Evolutionary conservation across 2,888 invertebrate species (phyloP), one percentile per base, ranked within the genome.

Genomic region (Autographa gamma): DNA sequence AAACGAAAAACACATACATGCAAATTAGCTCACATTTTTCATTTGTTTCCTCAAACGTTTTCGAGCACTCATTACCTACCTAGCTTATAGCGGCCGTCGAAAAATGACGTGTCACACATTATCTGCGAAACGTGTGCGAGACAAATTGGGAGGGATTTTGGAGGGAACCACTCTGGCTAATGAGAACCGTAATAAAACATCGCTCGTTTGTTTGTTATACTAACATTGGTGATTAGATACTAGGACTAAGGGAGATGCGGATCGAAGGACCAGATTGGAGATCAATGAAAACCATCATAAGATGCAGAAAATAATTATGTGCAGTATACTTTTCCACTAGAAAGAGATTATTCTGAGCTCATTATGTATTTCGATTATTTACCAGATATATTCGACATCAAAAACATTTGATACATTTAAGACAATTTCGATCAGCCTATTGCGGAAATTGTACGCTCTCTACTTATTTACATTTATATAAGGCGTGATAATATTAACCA

Each of bases 231-330:
- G 25, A 13, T 48, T 25, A 56, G 19, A 56, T 56, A 13, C 25
- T 56, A 56, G 25, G 54, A 48, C 48, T 6, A 48, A 48, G n/a
- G 16, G 16, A n/a, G n/a, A 48, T 48, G n/a, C n/a, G 48, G 48
- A 56, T 56, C 54, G 11, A 25, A 56, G 54, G 48, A 48, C 48
- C 48, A 48, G n/a, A 4, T 5, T 5, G 56, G 34, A 68, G 76
- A 60, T 62, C 60, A 38, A 74, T 38, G 11, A 60, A n/a, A n/a
- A n/a, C n/a, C n/a, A n/a, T n/a, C n/a, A n/a, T n/a, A n/a, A n/a
- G n/a, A n/a, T n/a, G n/a, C n/a, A n/a, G n/a, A n/a, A n/a, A n/a
- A n/a, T n/a, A n/a, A n/a, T n/a, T n/a, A n/a, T n/a, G n/a, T n/a
- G n/a, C n/a, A n/a, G n/a, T n/a, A n/a, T n/a, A n/a, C n/a, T n/a